A percentile compares a stretch with the other conserved stretches of the same genome.
Evolutionary conservation across 2,113 vertebrate species (phyloP).

Genomic region (Eidolon helvum): DNA sequence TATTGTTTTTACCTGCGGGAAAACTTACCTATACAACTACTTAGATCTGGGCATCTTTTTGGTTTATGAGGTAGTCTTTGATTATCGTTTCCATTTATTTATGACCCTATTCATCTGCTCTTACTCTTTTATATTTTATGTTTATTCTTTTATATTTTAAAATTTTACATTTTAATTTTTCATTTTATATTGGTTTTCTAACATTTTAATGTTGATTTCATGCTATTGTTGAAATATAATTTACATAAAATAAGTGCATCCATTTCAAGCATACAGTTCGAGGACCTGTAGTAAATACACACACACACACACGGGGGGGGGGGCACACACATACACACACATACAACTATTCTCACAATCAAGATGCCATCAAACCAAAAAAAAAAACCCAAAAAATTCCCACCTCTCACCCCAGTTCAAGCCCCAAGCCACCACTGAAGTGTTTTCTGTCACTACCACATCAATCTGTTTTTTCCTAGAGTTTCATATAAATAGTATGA

Average conservation of each 20-base stretch:
- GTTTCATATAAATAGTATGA: too few species aligned
- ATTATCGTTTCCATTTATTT: background rate
- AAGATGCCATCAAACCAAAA: background rate
- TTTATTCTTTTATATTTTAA: background rate
- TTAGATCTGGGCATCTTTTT: background rate
- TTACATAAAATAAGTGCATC: background rate
- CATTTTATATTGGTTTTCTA: background rate
- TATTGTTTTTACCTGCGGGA: background rate
- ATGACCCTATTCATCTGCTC: background rate
- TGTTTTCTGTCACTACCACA: too few species aligned
- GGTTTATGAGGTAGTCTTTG: background rate
- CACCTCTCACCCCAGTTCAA: too few species aligned
- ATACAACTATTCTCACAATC: background rate
- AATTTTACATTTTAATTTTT: background rate
- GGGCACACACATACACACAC: too few species aligned
- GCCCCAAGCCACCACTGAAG: too few species aligned
- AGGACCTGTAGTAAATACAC: background rate
- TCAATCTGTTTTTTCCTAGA: too few species aligned
- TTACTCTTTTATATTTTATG: background rate
- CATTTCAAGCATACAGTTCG: background rate
- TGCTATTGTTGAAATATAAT: background rate
- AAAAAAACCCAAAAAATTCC: too few species aligned
- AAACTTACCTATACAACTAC: background rate
- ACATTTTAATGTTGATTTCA: background rate
- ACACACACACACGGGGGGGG: fast-evolving